phyloP scores from a whole-genome alignment of 2,797 vertebrate species.

The Mormyrops boulengeri region DNA sequence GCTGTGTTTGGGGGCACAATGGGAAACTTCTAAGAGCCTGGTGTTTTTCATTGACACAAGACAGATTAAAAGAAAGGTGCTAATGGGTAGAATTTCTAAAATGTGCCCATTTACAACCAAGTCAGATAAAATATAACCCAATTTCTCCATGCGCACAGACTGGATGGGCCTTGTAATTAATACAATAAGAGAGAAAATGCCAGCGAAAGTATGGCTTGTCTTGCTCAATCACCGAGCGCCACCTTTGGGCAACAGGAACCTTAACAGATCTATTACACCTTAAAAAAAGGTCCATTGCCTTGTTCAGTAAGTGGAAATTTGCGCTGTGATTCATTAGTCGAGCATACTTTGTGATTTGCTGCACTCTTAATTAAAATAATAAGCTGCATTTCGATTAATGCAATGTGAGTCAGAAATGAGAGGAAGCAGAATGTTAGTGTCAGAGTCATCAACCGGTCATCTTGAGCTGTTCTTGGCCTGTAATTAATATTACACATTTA shows the following conservation, averaged over 20 bases:
- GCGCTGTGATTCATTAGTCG: neutral
- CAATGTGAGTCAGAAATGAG: neutral
- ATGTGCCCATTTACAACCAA: neutral
- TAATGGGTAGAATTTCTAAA: neutral
- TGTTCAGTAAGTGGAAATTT: neutral
- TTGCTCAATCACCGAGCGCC: neutral
- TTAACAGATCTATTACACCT: neutral
- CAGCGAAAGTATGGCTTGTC: neutral
- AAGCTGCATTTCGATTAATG: neutral
- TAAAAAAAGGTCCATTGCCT: neutral
- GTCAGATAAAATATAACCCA: slow-evolving; percentile 1
- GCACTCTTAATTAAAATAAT: neutral
- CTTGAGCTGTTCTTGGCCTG: neutral
- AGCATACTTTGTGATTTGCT: neutral
- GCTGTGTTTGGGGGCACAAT: neutral
- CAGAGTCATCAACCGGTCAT: neutral
- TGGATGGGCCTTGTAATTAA: neutral
- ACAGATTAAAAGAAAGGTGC: neutral
- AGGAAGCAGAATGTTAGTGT: neutral
- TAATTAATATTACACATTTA: neutral
- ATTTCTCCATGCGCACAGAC: neutral
- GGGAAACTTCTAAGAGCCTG: neutral
- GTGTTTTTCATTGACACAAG: neutral
- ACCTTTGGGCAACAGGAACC: neutral
- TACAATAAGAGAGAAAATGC: neutral